Base-by-base conservation (phyloP, 2,113 vertebrate species). In the Hiodon alosoides region DNA sequence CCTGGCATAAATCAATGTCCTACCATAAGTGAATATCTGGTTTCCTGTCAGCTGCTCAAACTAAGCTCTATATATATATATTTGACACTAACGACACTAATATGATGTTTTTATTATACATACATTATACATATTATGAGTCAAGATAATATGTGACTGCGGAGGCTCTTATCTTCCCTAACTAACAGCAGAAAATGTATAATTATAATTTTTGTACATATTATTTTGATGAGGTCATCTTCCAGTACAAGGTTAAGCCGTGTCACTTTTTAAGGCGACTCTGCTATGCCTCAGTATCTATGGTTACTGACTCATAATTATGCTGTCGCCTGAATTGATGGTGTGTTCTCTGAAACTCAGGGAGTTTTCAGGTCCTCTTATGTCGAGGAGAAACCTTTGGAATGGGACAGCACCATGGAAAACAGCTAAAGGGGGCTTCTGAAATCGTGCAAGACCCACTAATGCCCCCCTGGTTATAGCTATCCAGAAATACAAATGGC, bases 281-380 rank as follows among this genome's bases (percentile, higher is more conserved):
- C 17, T 10, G 54, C 54, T 54, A 31, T 57, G 16, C 58, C 54
- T 67, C 14, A 3, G 73, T 75, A 68, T 68, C 73, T 54, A 75
- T 75, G 73, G 73, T 67, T 50, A 75, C 73, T 46, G 52, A 48
- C 54, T 59, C 58, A 75, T 75, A 65, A 75, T 59, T 13, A 58
- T 4, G 67, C 13, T 3, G 51, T 14, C 7, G 67, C 53, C 51
- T 52, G 2, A 9, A 46, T 53, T 55, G 53, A 7, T 9, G 31
- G 65, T 55, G 54, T 75, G 59, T 75, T 67, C 68, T 75, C 58
- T 58, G 64, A 67, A 10, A 46, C 65, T 52, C 14, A 54, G 53
- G 64, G 65, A 74, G 73, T 48, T 73, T 73, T 53, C 47, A 48
- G 50, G 60, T 66, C 51, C 72, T 55, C 52, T 13, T 17, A 7